Conservation (phyloP, 1,140 invertebrate species). For the Meloidogyne chitwoodi region DNA sequence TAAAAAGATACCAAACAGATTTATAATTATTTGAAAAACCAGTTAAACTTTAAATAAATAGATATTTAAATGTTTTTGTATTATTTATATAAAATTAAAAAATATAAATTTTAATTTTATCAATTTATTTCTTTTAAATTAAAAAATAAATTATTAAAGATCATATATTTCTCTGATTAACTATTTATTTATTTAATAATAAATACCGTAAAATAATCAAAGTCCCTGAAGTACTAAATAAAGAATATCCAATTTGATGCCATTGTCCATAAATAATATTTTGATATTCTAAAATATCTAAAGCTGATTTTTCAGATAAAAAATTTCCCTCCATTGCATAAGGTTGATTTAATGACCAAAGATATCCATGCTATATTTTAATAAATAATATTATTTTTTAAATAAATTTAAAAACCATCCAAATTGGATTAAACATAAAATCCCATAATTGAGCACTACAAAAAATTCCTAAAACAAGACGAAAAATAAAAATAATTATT, state of each 20-base stretch:
- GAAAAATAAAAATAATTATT: slow-evolving; percentile 23
- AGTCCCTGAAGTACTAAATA: background rate
- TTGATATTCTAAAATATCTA: slow-evolving; percentile 7
- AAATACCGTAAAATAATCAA: slow-evolving; percentile 4
- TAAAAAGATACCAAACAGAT: background rate
- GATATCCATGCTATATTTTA: slow-evolving; percentile 35
- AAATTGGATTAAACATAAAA: slow-evolving; percentile 45
- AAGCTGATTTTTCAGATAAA: slow-evolving; percentile 9
- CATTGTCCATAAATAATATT: background rate
- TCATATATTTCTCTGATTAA: too few relatives aligned
- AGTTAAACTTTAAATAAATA: slow-evolving; percentile 34
- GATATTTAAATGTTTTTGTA: too few relatives aligned
- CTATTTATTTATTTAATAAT: too few relatives aligned
- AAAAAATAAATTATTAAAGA: too few relatives aligned
- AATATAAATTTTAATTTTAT: too few relatives aligned
- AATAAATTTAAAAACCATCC: slow-evolving; percentile 38
- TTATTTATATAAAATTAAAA: too few relatives aligned
- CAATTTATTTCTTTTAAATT: slow-evolving; percentile 9
- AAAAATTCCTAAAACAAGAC: slow-evolving; percentile 32
- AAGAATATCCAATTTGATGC: background rate
- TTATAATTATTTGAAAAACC: slow-evolving; percentile 11
- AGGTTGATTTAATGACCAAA: slow-evolving; percentile 29
- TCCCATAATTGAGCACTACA: slow-evolving; percentile 44
- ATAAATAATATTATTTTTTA: background rate
- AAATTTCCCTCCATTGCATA: background rate